Evolutionary conservation across 2,797 vertebrate genomes (phyloP).

Genomic region (Manis pentadactyla): DNA sequence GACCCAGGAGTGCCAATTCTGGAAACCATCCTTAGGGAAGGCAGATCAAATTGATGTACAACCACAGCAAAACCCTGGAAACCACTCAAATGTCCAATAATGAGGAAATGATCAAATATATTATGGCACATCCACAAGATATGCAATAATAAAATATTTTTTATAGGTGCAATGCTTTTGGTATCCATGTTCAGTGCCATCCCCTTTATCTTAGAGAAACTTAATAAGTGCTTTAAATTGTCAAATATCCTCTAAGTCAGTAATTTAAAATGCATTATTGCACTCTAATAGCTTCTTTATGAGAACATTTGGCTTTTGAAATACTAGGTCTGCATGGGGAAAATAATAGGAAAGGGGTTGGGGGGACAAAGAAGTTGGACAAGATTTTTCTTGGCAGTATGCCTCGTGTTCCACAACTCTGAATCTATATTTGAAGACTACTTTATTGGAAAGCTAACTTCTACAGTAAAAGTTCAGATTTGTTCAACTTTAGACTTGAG

Average conservation of each 20-base stretch:
- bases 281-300: not conserved
- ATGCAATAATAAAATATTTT: not conserved
- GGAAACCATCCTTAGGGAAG: slow-evolving; percentile 33
- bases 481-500: not conserved
- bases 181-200: not conserved
- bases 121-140: not conserved
- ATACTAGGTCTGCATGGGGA: not conserved
- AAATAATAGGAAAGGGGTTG: not conserved
- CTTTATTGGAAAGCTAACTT: not conserved
- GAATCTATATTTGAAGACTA: not conserved
- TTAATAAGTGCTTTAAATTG: not conserved
- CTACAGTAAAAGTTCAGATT: not conserved
- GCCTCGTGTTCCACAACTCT: not conserved
- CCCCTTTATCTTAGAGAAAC: not conserved
- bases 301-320: not conserved
- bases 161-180: not conserved
- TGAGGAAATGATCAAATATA: not conserved
- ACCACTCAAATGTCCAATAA: not conserved
- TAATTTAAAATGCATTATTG: not conserved
- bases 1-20: not conserved
- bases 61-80: not conserved
- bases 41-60: not conserved
- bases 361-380: not conserved
- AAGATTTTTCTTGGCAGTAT: not conserved
- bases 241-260: not conserved